Base-by-base conservation (phyloP, 23 tunicate species). In the Ascidia mentula region DNA sequence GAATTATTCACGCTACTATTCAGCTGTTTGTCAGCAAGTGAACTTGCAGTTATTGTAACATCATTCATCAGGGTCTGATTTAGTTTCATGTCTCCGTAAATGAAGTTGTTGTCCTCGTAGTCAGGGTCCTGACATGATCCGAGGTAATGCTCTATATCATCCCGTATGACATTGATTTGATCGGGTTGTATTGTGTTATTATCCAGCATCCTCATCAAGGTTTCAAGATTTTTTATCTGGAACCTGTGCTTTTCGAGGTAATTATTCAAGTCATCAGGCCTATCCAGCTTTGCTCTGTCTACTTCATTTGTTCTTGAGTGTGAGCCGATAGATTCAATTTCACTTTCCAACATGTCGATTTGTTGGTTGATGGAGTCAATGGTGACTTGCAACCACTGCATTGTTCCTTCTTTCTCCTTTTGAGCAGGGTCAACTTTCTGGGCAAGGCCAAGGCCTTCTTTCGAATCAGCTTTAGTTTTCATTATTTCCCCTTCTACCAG, bases 401-500 rank as follows among this genome's bases (percentile, higher is more conserved):
- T 80, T 6, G 97, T 91, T 61, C 87, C 92, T 26, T 95, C 99
- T 79, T 59, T 87, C 59, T 88, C 97, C 60, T 95, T 95, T 87
- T 95, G 99, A 22, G 91, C 99, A 24, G 99, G 99, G 79, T 95
- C 96, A 17, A 85, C 78, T 65, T 87, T 95, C 31, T 89, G 72
- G 0, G 97, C 92, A 6, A 82, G 72, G 0, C 84, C 97, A 22
- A 95, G 59, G 18, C 99, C 99, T 91, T 95, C 99, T 86, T 95
- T 91, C 46, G 97, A 91, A 76, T 90, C 91, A 1, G 99, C 97
- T 74, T 95, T 95, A 2, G 99, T 95, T 77, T 95, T 95, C 31
- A 97, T 95, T n/a, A n/a, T n/a, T 46, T 95, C 99, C 0, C 99
- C 34, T 76, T 95, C 99, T 3, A 95, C 99, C 34, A 90, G 86